Percentiles rank a stretch among this genome's conserved stretches.
Conservation (phyloP, 2,888 invertebrate genomes). For the Drosophila cyrtoloma region DNA sequence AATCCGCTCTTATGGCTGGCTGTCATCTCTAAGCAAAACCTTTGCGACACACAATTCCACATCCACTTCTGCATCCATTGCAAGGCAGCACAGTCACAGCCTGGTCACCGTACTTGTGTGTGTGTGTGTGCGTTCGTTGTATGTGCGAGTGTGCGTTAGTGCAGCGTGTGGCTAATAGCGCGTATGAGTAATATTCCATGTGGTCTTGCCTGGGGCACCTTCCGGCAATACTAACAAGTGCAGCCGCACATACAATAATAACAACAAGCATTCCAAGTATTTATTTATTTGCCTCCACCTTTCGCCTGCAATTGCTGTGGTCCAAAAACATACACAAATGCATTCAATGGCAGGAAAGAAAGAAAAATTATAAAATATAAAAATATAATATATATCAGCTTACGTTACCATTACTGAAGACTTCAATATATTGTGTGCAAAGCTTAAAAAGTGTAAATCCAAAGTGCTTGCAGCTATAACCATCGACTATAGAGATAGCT, state of each 20-base stretch:
- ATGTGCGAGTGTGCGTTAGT: slow-evolving; percentile 26
- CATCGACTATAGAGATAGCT: neutral
- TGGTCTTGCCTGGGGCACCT: slow-evolving; percentile 55
- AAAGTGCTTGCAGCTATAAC: neutral
- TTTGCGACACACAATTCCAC: slow-evolving; percentile 60
- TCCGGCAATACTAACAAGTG: slow-evolving; percentile 57
- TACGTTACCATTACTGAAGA: neutral
- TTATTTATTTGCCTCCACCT: slow-evolving; percentile 61
- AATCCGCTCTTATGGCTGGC: slow-evolving; percentile 32
- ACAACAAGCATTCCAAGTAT: slow-evolving; percentile 34
- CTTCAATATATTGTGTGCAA: neutral
- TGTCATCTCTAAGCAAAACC: slow-evolving; percentile 44
- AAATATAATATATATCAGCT: neutral
- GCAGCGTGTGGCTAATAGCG: slow-evolving; percentile 56
- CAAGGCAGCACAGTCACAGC: slow-evolving; percentile 20
- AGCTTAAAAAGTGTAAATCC: neutral
- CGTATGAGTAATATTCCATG: slow-evolving; percentile 62
- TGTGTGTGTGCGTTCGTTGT: slow-evolving; percentile 6
- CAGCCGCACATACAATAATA: slow-evolving; percentile 20
- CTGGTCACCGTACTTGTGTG: slow-evolving; percentile 1
- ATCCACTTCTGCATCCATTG: slow-evolving; percentile 36
- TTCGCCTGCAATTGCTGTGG: slow-evolving; percentile 58
- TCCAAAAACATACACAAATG: slow-evolving; percentile 2
- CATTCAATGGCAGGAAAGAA: neutral
- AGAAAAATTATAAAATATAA: neutral